Evolutionary conservation across 1,140 invertebrate genomes (phyloP), one percentile per base, ranked within the genome.

Genomic region (Drosophila ananassae): DNA sequence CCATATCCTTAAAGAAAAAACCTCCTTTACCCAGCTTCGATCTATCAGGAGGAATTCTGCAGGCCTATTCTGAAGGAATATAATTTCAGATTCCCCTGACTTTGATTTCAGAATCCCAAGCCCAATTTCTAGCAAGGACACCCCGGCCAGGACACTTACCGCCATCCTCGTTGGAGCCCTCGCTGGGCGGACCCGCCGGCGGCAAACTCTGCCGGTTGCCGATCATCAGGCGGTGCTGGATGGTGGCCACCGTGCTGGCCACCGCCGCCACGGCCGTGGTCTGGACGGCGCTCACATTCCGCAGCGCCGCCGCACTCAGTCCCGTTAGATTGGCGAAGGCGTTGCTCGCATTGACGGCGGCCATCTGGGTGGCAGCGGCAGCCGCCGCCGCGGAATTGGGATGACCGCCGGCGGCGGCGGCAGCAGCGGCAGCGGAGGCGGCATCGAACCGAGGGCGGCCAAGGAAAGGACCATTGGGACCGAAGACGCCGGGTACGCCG

Each of bases 141-240:
- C 6, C 25, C 6, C 5, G 25, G 3, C 25, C 5, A 8, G 6
- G 17, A 44, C 2, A 79, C 87, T 93, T 92, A 77, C 93, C 93
- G 21, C 93, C 92, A 80, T 94, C 93, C 69, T 94, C 93, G 67
- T 94, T 94, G 22, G 93, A 94, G 63, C 93, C 93, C 56, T 94
- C 93, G 61, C 93, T 94, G n/a, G 93, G 93, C 56, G 93, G 91
- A 24, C 91, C 91, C 25, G 89, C 87, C 59, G 89, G 90, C 61
- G 82, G 79, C 66, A 91, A 53, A 34, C 76, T 91, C 60, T 91
- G 90, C 30, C 91, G 81, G 66, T 92, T 92, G 48, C 87, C 89
- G 13, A 90, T 91, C 82, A 92, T 81, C 30, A 92, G 76, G 1
- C 90, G 90, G 58, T 92, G 91, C 59, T 91, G 90, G 39, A 91